Percentiles rank a stretch among this genome's conserved stretches.
These are phyloP conservation scores for Campoplex nolae DNA, from an alignment of 2,888 invertebrate species.

Conservation along the genomic window DNA sequence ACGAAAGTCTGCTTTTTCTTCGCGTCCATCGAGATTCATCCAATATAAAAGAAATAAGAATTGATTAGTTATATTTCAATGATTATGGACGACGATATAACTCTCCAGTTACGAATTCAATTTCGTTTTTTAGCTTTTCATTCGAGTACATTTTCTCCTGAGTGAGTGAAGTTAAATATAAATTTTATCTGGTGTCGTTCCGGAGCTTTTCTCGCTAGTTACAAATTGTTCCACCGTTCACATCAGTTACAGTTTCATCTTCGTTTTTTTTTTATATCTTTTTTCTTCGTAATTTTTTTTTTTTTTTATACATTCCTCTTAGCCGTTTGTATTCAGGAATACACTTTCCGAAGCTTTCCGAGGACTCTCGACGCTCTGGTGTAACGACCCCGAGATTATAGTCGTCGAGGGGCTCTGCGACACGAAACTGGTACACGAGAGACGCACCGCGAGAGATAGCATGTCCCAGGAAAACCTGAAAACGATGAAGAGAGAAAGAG, in stretches of 20 bases:
- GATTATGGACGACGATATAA: too few relatives aligned
- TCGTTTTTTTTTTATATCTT: slow-evolving; percentile 6
- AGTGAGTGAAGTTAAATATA: background rate
- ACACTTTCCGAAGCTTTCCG: slow-evolving; percentile 60
- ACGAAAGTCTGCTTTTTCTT: background rate
- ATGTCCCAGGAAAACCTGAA: slow-evolving; percentile 32
- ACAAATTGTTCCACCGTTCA: slow-evolving; percentile 33
- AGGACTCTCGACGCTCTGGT: slow-evolving; percentile 46
- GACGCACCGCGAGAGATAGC: slow-evolving; percentile 37
- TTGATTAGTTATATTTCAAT: too few relatives aligned
- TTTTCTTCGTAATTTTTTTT: slow-evolving; percentile 2
- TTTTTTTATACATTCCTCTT: slow-evolving; percentile 32
- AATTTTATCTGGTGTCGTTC: background rate
- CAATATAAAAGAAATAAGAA: too few relatives aligned
- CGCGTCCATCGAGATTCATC: background rate
- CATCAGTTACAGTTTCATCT: slow-evolving; percentile 17
- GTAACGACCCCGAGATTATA: slow-evolving; percentile 64
- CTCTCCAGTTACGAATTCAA: background rate
- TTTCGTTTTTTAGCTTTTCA: background rate
- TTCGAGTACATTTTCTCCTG: background rate
- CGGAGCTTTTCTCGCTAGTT: slow-evolving; percentile 2
- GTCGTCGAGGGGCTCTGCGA: slow-evolving; percentile 53
- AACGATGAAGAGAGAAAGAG: slow-evolving; percentile 45
- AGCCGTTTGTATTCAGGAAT: slow-evolving; percentile 63
- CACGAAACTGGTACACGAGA: slow-evolving; percentile 54